Evolutionary conservation across 2,888 invertebrate genomes (phyloP).

Genomic region (Parochlus steinenii): DNA sequence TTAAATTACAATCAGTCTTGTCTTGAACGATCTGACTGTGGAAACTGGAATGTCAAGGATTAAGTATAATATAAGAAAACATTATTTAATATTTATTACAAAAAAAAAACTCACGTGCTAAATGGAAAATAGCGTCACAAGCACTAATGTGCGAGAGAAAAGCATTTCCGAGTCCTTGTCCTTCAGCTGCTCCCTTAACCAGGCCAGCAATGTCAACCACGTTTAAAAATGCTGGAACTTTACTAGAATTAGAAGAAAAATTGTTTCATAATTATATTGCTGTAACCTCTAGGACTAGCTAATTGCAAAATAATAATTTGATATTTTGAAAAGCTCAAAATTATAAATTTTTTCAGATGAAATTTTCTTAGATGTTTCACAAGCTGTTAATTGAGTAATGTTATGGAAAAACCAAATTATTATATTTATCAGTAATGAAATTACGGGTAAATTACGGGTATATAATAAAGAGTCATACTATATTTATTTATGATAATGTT

Average conservation of each 20-base stretch:
- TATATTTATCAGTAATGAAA: too few relatives aligned
- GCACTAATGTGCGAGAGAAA: conserved; percentile 97
- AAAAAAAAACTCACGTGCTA: conserved; percentile 64
- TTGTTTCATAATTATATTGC: conserved; percentile 1
- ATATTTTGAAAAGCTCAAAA: too few relatives aligned
- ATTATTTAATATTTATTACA: not conserved
- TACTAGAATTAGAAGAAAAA: conserved; percentile 42
- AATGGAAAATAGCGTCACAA: conserved; percentile 95
- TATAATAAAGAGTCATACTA: too few relatives aligned
- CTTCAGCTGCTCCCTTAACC: conserved; percentile 95
- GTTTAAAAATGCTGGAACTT: conserved; percentile 94
- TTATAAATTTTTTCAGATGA: too few relatives aligned
- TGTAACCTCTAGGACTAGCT: too few relatives aligned
- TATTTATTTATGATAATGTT: too few relatives aligned
- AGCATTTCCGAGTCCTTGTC: conserved; percentile 95
- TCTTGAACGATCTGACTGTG: not conserved
- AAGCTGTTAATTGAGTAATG: too few relatives aligned
- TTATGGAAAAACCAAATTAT: too few relatives aligned
- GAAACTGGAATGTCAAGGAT: not conserved
- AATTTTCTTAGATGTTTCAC: too few relatives aligned
- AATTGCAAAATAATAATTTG: too few relatives aligned
- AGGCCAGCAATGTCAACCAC: conserved; percentile 97
- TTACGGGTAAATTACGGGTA: too few relatives aligned
- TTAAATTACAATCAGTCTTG: too few relatives aligned
- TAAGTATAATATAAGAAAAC: not conserved